Evolutionary conservation across 2,797 vertebrate genomes (phyloP).

Genomic region (Acrossocheilus wenchowensis): DNA sequence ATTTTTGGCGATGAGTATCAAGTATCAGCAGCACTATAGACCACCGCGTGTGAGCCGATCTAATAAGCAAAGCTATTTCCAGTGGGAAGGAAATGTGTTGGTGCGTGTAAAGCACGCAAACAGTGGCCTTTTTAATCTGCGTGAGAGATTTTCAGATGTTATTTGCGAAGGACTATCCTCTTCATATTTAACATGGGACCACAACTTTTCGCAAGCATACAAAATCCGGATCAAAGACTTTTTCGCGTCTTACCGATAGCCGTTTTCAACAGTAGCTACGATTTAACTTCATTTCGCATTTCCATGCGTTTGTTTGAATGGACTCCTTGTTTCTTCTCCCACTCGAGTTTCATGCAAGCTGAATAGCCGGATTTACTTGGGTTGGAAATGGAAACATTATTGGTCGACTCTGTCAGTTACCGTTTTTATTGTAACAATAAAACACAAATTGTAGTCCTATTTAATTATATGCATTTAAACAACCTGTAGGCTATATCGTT

Average conservation of each 20-base stretch:
- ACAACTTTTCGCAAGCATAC: slow-evolving; percentile 82
- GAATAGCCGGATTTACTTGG: not conserved
- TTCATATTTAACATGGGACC: slow-evolving; percentile 78
- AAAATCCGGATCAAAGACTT: slow-evolving; percentile 75
- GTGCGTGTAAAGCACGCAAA: slow-evolving; percentile 68
- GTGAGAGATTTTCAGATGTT: slow-evolving; percentile 69
- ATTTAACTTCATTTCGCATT: slow-evolving; percentile 20
- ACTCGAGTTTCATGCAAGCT: not conserved
- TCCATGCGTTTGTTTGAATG: slow-evolving; percentile 32
- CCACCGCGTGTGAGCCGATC: not conserved
- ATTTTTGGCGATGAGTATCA: not conserved
- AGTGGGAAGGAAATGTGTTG: slow-evolving; percentile 19
- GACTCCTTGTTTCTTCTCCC: slow-evolving; percentile 3
- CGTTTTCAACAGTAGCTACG: slow-evolving; percentile 16
- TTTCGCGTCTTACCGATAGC: slow-evolving; percentile 50
- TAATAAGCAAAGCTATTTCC: slow-evolving; percentile 8
- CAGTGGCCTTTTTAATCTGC: slow-evolving; percentile 76
- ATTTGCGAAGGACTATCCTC: slow-evolving; percentile 77
- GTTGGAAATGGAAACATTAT: not conserved
- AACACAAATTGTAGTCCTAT: not conserved
- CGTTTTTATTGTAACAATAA: not conserved
- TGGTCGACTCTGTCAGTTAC: not conserved
- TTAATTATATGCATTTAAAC: not conserved
- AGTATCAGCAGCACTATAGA: not conserved
- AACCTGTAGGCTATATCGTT: not conserved